Percentiles rank a stretch among this genome's conserved stretches.
Conservation (phyloP, 1,140 invertebrate species). For the Aphelenchoides avenae region DNA sequence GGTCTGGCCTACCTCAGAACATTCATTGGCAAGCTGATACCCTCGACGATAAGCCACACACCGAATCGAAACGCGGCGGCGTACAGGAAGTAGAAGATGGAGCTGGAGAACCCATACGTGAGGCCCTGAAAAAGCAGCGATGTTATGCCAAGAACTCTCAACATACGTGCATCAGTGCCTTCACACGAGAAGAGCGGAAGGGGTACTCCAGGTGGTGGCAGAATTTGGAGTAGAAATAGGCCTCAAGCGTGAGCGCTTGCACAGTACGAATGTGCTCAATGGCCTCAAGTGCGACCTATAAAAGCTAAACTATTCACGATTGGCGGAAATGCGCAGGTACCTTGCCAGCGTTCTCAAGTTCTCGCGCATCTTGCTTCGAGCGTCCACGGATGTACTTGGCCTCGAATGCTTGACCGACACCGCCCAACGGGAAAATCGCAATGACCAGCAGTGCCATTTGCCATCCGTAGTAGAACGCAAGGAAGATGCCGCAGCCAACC, state of each 20-base stretch:
- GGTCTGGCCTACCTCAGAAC: conserved; percentile 47
- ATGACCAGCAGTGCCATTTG: conserved; percentile 57
- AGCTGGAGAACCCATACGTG: conserved; percentile 57
- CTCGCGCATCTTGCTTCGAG: conserved; percentile 59
- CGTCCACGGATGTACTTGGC: conserved; percentile 26
- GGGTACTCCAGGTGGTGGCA: conserved; percentile 30
- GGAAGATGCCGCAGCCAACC: conserved; percentile 57
- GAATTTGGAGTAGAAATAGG: conserved; percentile 39
- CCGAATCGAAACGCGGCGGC: conserved; percentile 64
- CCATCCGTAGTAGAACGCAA: conserved; percentile 62
- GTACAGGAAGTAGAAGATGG: conserved; percentile 62
- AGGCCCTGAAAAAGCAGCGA: conserved; percentile 32
- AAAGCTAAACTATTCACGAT: conserved; percentile 2
- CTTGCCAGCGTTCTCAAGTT: conserved; percentile 62
- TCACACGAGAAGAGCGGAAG: conserved; percentile 62
- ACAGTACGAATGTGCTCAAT: conserved; percentile 53
- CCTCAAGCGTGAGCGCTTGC: conserved; percentile 44
- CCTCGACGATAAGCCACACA: conserved; percentile 57
- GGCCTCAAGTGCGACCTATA: conserved; percentile 45
- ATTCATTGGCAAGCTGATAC: conserved; percentile 49
- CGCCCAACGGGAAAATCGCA: conserved; percentile 59
- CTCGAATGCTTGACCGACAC: conserved; percentile 46
- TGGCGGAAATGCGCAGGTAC: conserved; percentile 33
- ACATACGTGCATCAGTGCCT: conserved; percentile 62
- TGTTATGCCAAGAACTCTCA: not conserved